Evolutionary conservation across 2,888 invertebrate genomes (phyloP), one percentile per base, ranked within the genome.

Genomic region (Drosophila paracracens): DNA sequence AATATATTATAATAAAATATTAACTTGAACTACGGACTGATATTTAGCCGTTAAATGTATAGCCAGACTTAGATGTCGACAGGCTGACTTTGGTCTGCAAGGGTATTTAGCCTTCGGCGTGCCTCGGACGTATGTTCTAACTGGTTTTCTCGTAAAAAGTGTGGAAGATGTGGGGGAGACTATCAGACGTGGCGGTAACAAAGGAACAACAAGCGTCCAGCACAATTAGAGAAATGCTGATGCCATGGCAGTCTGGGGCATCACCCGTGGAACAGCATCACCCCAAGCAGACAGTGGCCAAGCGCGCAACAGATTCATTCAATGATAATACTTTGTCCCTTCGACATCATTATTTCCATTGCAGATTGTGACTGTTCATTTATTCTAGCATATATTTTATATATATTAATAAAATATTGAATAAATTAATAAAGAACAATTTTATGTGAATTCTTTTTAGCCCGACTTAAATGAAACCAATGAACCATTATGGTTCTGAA

Each of bases 201-300:
- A 58, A 70, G 35, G 56, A 38, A 56, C 35, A 38, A n/a, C 52
- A 21, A 52, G n/a, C 31, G 31, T 38, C 27, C 51, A 29, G 60
- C 31, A 36, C 51, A 56, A 56, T 56, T 38, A 56, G 56, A 56
- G 29, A 52, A 52, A 52, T 50, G 50, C 27, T 25, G 25, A 50
- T 18, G 27, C 18, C 50, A 27, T 27, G 27, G 25, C 10, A 31
- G 52, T 52, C 52, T 52, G 52, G 6, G 31, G 31, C 29, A 52
- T 52, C 27, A 27, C 18, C 16, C 21, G n/a, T 52, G 31, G 13
- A 52, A 52, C 27, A 52, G 31, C 52, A 52, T 29, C 52, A 52
- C 31, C 27, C 16, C 50, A 50, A 50, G 16, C 27, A 50, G 50
- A 27, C 50, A 21, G 52, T 29, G 52, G 31, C 52, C 16, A 52